A percentile compares a stretch with the other conserved stretches of the same genome.
These are phyloP conservation scores for Teleopsis dalmanni DNA, from an alignment of 1,140 invertebrate species.

Conservation along the genomic window DNA sequence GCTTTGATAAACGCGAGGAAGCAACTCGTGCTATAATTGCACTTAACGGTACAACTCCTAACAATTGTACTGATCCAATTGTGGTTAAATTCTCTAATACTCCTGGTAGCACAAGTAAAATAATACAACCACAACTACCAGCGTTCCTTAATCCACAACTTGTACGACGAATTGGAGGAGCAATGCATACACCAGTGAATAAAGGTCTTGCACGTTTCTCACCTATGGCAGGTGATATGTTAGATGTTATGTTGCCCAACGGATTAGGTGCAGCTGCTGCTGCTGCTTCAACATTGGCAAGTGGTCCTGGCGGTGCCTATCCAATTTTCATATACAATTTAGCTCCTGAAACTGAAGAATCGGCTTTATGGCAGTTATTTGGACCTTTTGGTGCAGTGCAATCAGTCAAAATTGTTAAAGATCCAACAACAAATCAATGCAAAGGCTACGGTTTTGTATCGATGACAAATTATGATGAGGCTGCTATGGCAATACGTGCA, in stretches of 20 bases:
- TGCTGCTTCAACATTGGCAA: slow-evolving; percentile 55
- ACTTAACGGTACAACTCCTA: slow-evolving; percentile 53
- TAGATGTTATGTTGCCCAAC: slow-evolving; percentile 70
- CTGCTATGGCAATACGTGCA: slow-evolving; percentile 92
- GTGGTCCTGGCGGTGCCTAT: slow-evolving; percentile 66
- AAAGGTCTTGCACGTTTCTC: slow-evolving; percentile 82
- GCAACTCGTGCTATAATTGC: slow-evolving; percentile 55
- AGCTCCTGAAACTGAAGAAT: slow-evolving; percentile 95
- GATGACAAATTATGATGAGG: slow-evolving; percentile 99
- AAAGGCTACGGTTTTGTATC: slow-evolving; percentile 99
- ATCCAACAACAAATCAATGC: slow-evolving; percentile 97
- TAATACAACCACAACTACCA: slow-evolving; percentile 41
- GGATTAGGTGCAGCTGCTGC: slow-evolving; percentile 64
- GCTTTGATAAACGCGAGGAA: slow-evolving; percentile 55
- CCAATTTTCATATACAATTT: slow-evolving; percentile 99
- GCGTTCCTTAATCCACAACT: slow-evolving; percentile 51
- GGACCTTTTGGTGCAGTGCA: slow-evolving; percentile 98
- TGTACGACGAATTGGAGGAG: slow-evolving; percentile 50
- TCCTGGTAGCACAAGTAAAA: slow-evolving; percentile 51
- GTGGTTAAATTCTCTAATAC: slow-evolving; percentile 57
- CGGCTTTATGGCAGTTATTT: slow-evolving; percentile 96
- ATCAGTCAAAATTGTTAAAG: slow-evolving; percentile 95
- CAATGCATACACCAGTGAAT: slow-evolving; percentile 82
- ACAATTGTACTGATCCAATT: slow-evolving; percentile 52
- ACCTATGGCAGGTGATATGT: slow-evolving; percentile 69